phyloP scores from a whole-genome alignment of 2,113 vertebrate genomes.

The Balaeniceps rex region DNA sequence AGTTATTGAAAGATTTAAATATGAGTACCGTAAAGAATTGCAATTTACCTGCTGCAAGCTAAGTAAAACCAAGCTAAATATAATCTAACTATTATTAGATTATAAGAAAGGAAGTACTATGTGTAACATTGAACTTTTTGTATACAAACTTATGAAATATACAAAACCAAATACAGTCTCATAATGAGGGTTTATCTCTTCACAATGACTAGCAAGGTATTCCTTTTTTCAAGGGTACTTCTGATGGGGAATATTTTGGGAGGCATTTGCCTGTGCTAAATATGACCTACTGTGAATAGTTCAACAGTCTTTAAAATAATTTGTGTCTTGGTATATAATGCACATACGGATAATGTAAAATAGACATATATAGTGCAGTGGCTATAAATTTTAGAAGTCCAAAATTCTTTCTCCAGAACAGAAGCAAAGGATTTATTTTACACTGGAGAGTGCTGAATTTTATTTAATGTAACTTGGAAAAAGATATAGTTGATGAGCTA shows the following conservation, averaged over 20 bases:
- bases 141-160: not conserved
- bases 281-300: not conserved
- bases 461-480: not conserved
- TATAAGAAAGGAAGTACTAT: not conserved
- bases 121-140: not conserved
- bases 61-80: not conserved
- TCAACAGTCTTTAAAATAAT: not conserved
- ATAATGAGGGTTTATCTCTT: not conserved
- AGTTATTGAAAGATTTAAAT: not conserved
- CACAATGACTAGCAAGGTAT: not conserved
- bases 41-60: not conserved
- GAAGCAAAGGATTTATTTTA: not conserved
- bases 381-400: not conserved
- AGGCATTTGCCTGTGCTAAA: not conserved
- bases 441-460: not conserved
- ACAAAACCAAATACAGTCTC: not conserved
- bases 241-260: not conserved
- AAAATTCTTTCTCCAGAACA: not conserved
- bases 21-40: not conserved
- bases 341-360: not conserved
- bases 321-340: not conserved
- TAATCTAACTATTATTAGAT: not conserved
- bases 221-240: not conserved
- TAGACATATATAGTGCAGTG: not conserved
- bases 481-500: not conserved